Evolutionary conservation across 2,113 vertebrate species (phyloP).

Genomic region (Peromyscus californicus): DNA sequence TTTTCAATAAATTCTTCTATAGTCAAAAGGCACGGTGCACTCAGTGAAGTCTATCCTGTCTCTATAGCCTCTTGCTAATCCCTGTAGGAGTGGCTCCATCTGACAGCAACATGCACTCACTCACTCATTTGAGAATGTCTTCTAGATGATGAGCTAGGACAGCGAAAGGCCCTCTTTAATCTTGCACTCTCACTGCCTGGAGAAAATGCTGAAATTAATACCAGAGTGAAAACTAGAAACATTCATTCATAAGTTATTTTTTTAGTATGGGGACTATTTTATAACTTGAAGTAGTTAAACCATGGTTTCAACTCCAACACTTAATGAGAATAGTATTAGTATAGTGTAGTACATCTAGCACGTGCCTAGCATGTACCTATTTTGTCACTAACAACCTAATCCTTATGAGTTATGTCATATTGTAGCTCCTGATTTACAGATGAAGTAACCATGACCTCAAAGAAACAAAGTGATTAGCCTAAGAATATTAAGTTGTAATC

Average conservation of each 20-base stretch:
- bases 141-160: neutral
- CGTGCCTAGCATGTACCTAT: neutral
- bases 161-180: neutral
- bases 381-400: neutral
- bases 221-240: neutral
- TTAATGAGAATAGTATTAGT: neutral
- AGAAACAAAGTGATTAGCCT: conserved; percentile 19
- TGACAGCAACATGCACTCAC: neutral
- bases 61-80: neutral
- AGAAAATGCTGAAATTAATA: conserved; percentile 29
- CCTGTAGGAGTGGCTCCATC: neutral
- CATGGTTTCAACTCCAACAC: conserved; percentile 27
- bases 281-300: conserved; percentile 7
- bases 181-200: neutral
- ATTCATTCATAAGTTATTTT: neutral
- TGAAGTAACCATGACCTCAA: neutral
- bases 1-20: neutral
- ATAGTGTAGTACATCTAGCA: neutral
- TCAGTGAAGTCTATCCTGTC: neutral
- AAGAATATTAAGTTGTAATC: neutral
- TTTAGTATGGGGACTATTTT: neutral
- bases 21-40: neutral
- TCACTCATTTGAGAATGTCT: neutral
- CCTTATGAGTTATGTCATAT: neutral
- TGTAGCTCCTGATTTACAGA: neutral